Percentiles rank a stretch among this genome's conserved stretches.
Conservation (phyloP, 2,888 invertebrate genomes). For the Pristionchus japonicus region DNA sequence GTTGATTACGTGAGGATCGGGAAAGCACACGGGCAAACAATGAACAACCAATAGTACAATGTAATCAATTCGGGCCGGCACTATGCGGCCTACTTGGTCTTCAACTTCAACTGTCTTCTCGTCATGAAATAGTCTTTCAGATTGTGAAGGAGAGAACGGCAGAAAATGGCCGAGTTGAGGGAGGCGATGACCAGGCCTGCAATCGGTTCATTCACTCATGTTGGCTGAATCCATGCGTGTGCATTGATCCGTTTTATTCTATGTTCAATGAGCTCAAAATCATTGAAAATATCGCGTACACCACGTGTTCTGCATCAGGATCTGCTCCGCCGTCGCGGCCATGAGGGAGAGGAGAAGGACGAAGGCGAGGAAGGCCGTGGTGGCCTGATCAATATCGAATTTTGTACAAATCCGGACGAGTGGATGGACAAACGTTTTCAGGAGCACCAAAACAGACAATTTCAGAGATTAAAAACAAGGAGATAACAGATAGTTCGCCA, state of each 20-base stretch:
- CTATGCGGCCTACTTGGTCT: neutral
- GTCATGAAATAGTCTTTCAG: neutral
- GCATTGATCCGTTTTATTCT: too few relatives aligned
- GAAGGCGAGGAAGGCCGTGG: neutral
- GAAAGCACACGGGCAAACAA: too few relatives aligned
- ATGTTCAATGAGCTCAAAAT: too few relatives aligned
- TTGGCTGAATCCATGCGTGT: too few relatives aligned
- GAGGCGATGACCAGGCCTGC: neutral
- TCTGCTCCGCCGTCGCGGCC: neutral
- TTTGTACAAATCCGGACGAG: too few relatives aligned
- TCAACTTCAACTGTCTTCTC: neutral
- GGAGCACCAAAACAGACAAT: too few relatives aligned
- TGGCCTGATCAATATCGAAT: neutral
- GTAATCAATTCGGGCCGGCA: too few relatives aligned
- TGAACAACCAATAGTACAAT: too few relatives aligned
- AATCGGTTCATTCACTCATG: neutral
- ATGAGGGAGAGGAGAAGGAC: neutral
- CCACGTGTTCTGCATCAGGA: neutral
- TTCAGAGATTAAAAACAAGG: too few relatives aligned
- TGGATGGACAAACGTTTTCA: too few relatives aligned
- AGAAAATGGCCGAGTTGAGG: neutral
- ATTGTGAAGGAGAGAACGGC: neutral
- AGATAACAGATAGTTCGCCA: too few relatives aligned
- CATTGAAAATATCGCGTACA: neutral
- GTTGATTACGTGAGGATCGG: too few relatives aligned